Conservation (phyloP, 30 jellyfish, hydroid and myxozoan species). For the Morbakka virulenta region DNA sequence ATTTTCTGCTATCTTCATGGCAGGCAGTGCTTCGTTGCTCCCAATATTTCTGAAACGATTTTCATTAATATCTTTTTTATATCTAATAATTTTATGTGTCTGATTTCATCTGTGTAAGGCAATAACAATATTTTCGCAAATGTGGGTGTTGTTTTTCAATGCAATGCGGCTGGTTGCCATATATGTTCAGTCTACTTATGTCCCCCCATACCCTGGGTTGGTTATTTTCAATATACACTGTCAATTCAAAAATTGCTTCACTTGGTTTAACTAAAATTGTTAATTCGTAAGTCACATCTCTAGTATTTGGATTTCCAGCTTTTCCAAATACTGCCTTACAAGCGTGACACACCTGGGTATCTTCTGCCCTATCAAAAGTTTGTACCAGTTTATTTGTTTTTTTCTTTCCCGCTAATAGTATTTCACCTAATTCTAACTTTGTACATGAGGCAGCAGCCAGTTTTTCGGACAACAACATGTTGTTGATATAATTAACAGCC, state of each 20-base stretch:
- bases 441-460: neutral
- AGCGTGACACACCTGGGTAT: neutral
- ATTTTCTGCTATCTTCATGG: too few species aligned
- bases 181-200: conserved; percentile 16
- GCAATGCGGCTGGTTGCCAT: conserved; percentile 35
- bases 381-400: neutral
- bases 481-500: conserved; percentile 2
- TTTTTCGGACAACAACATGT: neutral
- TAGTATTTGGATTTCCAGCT: neutral
- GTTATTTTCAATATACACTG: neutral
- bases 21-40: too few species aligned
- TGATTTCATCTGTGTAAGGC: too few species aligned
- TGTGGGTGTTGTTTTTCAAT: conserved; percentile 9
- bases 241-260: conserved; percentile 20
- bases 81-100: too few species aligned
- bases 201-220: neutral
- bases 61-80: too few species aligned
- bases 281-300: neutral
- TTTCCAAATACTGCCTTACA: neutral
- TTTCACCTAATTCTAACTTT: neutral
- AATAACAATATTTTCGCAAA: conserved; percentile 23
- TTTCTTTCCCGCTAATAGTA: neutral
- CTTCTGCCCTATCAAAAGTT: neutral
- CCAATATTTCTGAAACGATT: too few species aligned
- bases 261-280: conserved; percentile 3